These are phyloP conservation scores for Poliocrania exsul DNA, from an alignment of 2,797 vertebrate species.

Conservation along the genomic window DNA sequence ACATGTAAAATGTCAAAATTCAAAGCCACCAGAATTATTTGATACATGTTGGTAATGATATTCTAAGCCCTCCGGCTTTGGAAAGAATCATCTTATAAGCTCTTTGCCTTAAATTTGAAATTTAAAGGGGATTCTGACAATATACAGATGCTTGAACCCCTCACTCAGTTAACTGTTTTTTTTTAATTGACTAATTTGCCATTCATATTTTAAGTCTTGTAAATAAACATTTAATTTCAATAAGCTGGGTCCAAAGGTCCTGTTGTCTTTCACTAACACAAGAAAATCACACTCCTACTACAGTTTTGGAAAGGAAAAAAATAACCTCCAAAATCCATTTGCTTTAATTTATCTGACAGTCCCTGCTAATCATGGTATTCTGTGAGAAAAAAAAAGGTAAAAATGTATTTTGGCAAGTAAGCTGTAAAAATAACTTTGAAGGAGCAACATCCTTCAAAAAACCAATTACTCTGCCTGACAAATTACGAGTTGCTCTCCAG, in stretches of 20 bases:
- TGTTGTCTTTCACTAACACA: background rate
- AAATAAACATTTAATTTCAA: background rate
- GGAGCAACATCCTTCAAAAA: background rate
- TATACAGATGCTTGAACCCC: background rate
- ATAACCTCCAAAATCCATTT: no score
- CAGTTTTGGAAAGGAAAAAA: background rate
- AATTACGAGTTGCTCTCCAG: background rate
- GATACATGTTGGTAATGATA: background rate
- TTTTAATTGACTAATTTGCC: background rate
- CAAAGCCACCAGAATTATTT: background rate
- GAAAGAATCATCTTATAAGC: constrained; percentile 15
- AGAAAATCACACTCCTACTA: background rate
- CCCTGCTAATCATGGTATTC: background rate
- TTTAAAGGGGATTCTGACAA: background rate
- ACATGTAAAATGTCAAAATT: background rate
- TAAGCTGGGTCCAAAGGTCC: background rate
- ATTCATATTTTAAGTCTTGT: background rate
- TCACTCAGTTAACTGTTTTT: background rate
- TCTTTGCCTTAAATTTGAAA: constrained; percentile 60
- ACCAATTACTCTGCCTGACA: background rate
- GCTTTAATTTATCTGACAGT: background rate
- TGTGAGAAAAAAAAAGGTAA: background rate
- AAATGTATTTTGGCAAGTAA: background rate
- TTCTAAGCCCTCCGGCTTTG: background rate
- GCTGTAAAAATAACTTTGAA: background rate